A percentile compares a stretch with the other conserved stretches of the same genome.
Evolutionary conservation across 2,888 invertebrate genomes (phyloP).

Genomic region (Amblyjoppa fuscipennis): DNA sequence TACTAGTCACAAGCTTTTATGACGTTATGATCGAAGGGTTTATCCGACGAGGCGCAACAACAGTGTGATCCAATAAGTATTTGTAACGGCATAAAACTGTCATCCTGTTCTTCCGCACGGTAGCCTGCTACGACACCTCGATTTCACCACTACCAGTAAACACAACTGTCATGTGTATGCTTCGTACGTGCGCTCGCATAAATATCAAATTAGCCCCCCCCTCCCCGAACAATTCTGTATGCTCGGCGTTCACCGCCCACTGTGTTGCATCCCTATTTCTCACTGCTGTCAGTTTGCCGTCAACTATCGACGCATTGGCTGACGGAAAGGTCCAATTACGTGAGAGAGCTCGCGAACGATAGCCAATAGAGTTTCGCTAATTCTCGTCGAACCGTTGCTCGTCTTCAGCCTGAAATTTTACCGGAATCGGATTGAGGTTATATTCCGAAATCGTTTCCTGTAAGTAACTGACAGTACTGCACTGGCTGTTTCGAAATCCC

Average conservation of each 20-base stretch:
- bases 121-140: slow-evolving; percentile 11
- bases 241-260: slow-evolving; percentile 22
- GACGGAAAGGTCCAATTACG: slow-evolving; percentile 28
- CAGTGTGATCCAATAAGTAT: slow-evolving; percentile 45
- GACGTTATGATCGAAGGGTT: slow-evolving; percentile 38
- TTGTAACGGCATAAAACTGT: slow-evolving; percentile 54
- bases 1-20: slow-evolving; percentile 4
- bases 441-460: background rate
- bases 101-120: slow-evolving; percentile 42
- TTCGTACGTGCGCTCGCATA: slow-evolving; percentile 23
- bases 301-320: slow-evolving; percentile 9
- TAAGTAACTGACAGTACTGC: too few species aligned
- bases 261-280: background rate
- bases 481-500: too few species aligned
- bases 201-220: slow-evolving; percentile 22
- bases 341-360: background rate
- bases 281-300: background rate
- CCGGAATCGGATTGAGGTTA: background rate
- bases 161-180: slow-evolving; percentile 43
- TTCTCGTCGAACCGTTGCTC: background rate
- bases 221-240: background rate
- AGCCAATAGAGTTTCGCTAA: background rate
- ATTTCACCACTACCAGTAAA: slow-evolving; percentile 24
- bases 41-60: slow-evolving; percentile 41
- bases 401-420: background rate